phyloP scores from a whole-genome alignment of 2,113 vertebrate genomes.

The Orycteropus afer region DNA sequence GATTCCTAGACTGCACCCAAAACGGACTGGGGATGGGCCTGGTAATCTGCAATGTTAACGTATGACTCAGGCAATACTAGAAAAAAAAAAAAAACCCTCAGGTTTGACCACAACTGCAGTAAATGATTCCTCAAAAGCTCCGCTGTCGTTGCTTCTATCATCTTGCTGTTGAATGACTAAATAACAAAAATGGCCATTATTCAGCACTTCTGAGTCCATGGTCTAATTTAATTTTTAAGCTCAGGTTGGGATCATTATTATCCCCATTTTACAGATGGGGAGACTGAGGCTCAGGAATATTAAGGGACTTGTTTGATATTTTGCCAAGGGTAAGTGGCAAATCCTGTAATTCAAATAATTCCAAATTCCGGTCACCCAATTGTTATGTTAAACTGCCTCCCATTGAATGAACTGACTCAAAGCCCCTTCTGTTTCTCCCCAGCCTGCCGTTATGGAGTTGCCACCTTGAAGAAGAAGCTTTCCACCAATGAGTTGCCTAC shows the following conservation, averaged over 20 bases:
- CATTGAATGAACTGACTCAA: background rate
- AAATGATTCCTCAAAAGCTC: background rate
- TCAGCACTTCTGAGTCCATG: background rate
- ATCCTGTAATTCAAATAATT: background rate
- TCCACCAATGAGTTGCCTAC: background rate
- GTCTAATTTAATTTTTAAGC: background rate
- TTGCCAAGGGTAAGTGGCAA: background rate
- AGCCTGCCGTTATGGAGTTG: constrained; percentile 6
- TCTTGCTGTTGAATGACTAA: background rate
- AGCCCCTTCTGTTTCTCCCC: background rate
- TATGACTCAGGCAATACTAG: background rate
- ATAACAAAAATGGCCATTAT: background rate
- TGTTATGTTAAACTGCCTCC: background rate
- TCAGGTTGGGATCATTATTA: background rate
- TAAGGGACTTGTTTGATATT: background rate
- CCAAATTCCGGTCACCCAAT: background rate
- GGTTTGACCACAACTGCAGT: background rate
- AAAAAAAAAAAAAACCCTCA: background rate
- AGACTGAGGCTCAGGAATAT: background rate
- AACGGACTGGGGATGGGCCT: background rate
- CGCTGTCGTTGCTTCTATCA: accelerated
- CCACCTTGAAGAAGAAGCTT: constrained; percentile 38
- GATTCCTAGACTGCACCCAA: background rate
- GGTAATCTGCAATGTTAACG: background rate
- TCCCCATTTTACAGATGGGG: background rate